phyloP scores from a whole-genome alignment of 2,888 invertebrate genomes.

The Caenorhabditis angaria region DNA sequence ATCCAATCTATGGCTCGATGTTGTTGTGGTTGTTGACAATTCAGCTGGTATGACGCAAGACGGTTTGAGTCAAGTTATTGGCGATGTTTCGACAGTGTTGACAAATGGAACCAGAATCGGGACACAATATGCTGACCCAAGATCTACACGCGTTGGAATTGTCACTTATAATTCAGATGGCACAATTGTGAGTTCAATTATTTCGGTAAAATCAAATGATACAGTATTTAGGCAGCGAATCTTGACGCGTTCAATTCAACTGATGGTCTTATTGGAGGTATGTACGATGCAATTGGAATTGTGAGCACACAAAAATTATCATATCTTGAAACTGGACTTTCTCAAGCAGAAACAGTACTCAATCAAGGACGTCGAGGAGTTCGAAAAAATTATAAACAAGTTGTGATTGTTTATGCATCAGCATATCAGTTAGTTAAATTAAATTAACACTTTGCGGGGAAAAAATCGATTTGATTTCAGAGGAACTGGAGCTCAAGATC shows the following conservation, averaged over 20 bases:
- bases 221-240: constrained; percentile 8
- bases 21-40: constrained; percentile 32
- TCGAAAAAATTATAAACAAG: constrained; percentile 23
- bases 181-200: not conserved
- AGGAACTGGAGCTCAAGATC: constrained; percentile 21
- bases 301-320: not conserved
- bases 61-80: constrained; percentile 19
- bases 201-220: not conserved
- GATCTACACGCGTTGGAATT: constrained; percentile 27
- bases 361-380: constrained; percentile 1
- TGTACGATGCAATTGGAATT: constrained; percentile 6
- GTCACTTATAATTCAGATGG: constrained; percentile 26
- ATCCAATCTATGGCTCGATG: constrained; percentile 32
- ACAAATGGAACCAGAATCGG: constrained; percentile 21
- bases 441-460: not conserved
- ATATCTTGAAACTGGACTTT: constrained; percentile 18
- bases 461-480: constrained; percentile 6
- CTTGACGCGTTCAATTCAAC: constrained; percentile 16
- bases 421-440: constrained; percentile 18
- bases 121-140: constrained; percentile 6
- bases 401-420: constrained; percentile 34
- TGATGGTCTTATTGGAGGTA: constrained; percentile 20
- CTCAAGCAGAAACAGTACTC: constrained; percentile 21
- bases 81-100: constrained; percentile 23
- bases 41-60: constrained; percentile 29